Evolutionary conservation across 1,140 invertebrate species (phyloP).

Genomic region (Diplogasteroides magnus): DNA sequence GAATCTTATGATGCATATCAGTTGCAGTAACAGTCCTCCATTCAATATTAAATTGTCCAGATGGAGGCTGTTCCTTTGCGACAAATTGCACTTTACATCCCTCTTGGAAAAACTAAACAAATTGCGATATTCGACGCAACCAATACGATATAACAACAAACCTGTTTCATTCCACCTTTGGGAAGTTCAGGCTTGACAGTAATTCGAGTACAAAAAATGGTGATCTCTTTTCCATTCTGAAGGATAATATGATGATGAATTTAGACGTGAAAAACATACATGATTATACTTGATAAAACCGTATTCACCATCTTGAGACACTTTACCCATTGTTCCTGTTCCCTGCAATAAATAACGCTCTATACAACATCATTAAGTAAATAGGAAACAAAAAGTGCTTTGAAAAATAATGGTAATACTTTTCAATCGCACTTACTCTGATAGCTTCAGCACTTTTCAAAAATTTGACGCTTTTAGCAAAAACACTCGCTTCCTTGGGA

Average conservation of each 20-base stretch:
- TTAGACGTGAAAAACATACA: neutral
- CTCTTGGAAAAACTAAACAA: neutral
- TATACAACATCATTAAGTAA: neutral
- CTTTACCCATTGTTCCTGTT: neutral
- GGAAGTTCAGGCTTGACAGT: neutral
- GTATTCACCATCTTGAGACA: neutral
- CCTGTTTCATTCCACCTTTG: neutral
- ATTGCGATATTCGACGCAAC: neutral
- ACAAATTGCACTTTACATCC: neutral
- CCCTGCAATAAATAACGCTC: neutral
- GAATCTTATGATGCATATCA: neutral
- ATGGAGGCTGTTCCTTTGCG: neutral
- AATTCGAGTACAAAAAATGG: neutral
- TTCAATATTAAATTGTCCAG: neutral
- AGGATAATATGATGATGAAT: neutral
- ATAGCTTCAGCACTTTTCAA: neutral
- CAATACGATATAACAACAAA: neutral
- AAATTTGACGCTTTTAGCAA: neutral
- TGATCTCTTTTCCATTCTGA: neutral
- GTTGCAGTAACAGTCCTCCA: neutral
- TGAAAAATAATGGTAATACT: too few relatives aligned
- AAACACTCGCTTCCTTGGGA: neutral
- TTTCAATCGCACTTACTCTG: neutral
- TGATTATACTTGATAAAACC: neutral
- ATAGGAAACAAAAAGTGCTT: neutral